Evolutionary conservation across 1,140 invertebrate genomes (phyloP).

Genomic region (Plectrocnemia conspersa): DNA sequence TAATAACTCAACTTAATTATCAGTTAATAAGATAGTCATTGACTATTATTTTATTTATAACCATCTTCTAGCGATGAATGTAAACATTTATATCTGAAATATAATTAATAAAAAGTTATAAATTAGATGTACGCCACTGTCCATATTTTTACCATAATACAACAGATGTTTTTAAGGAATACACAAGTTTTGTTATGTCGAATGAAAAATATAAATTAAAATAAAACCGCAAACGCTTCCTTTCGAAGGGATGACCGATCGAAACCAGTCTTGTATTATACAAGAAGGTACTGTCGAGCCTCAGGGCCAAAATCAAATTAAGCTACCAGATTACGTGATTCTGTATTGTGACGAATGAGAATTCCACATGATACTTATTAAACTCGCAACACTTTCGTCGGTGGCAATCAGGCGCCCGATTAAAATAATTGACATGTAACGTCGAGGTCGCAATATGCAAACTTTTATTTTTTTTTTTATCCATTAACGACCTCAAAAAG

Average conservation of each 20-base stretch:
- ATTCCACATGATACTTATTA: constrained; percentile 18
- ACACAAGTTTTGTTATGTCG: too few species aligned
- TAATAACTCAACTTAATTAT: too few species aligned
- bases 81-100: too few species aligned
- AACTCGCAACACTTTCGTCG: constrained; percentile 4
- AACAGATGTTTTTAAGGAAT: too few species aligned
- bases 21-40: too few species aligned
- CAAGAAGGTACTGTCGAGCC: constrained; percentile 2
- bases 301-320: constrained; percentile 13
- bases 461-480: too few species aligned
- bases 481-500: too few species aligned
- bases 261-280: not conserved
- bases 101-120: too few species aligned
- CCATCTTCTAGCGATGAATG: too few species aligned
- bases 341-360: constrained; percentile 7
- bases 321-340: constrained; percentile 24
- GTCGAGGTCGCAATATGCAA: not conserved
- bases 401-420: not conserved
- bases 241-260: not conserved
- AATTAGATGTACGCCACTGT: too few species aligned
- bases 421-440: constrained; percentile 7
- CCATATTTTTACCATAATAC: too few species aligned
- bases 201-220: constrained; percentile 1
- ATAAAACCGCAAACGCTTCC: not conserved
- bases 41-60: too few species aligned